phyloP scores from a whole-genome alignment of 2,797 vertebrate genomes.

The Chloroceryle amazona region DNA sequence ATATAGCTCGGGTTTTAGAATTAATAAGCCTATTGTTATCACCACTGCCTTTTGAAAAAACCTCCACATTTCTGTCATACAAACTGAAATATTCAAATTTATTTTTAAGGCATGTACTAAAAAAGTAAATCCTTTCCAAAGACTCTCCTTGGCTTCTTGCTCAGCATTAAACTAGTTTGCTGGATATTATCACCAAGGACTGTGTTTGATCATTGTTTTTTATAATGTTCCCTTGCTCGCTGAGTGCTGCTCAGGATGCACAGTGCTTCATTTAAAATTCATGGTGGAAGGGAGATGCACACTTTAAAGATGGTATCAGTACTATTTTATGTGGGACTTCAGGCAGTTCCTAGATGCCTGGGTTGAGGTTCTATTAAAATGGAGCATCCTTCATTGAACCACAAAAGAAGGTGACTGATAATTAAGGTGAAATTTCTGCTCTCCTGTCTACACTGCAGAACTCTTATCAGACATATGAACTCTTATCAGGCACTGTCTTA shows the following conservation, averaged over 20 bases:
- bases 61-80: background rate
- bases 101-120: constrained; percentile 38
- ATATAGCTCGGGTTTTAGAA: constrained; percentile 38
- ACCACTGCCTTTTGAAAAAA: constrained; percentile 6
- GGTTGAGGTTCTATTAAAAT: constrained; percentile 26
- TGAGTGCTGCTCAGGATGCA: background rate
- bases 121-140: constrained; percentile 38
- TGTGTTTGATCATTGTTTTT: background rate
- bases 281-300: background rate
- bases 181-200: background rate
- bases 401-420: constrained; percentile 53
- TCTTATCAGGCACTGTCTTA: constrained; percentile 44
- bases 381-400: background rate
- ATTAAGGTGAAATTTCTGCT: constrained; percentile 56
- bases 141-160: constrained; percentile 5
- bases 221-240: background rate
- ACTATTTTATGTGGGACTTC: background rate
- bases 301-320: constrained; percentile 39
- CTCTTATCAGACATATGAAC: background rate
- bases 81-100: constrained; percentile 47
- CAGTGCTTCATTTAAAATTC: constrained; percentile 18
- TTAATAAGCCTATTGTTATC: constrained; percentile 75
- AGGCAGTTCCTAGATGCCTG: background rate
- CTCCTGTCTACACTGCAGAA: background rate
- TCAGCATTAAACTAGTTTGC: background rate